Percentiles rank a stretch among this genome's conserved stretches.
Evolutionary conservation across 2,888 invertebrate genomes (phyloP).

Genomic region (Scrobipalpa atriplicella): DNA sequence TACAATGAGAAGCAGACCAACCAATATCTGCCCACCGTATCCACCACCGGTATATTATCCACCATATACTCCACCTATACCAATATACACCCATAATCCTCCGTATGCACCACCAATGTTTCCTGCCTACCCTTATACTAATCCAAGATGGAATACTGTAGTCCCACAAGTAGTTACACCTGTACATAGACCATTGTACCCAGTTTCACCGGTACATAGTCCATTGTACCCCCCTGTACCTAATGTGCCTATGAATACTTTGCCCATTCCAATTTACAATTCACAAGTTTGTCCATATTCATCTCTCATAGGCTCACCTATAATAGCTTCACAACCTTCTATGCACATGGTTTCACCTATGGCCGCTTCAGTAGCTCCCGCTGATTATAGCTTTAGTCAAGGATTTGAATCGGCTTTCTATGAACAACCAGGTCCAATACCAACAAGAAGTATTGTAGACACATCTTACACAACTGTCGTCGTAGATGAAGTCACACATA

Average conservation of each 20-base stretch:
- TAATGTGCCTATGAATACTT: background rate
- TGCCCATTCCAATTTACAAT: conserved; percentile 9
- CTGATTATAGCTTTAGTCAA: background rate
- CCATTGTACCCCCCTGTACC: conserved; percentile 10
- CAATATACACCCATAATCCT: background rate
- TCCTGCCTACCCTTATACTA: background rate
- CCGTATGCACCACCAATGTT: background rate
- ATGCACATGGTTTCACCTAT: background rate
- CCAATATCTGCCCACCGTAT: background rate
- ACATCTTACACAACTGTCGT: background rate
- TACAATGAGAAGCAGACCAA: background rate
- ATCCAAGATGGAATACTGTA: background rate
- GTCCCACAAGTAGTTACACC: background rate
- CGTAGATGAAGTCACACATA: background rate
- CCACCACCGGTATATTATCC: background rate
- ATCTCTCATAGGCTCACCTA: background rate
- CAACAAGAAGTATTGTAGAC: too few relatives aligned
- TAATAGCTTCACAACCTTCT: background rate
- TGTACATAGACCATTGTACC: background rate
- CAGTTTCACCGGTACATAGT: too few relatives aligned
- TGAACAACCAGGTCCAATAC: background rate
- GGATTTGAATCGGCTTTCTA: conserved; percentile 19
- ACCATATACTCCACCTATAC: background rate
- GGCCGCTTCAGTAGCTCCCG: background rate
- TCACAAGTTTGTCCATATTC: conserved; percentile 18